Evolutionary conservation across 1,140 invertebrate species (phyloP), one percentile per base, ranked within the genome.

Genomic region (Drosophila lowei): DNA sequence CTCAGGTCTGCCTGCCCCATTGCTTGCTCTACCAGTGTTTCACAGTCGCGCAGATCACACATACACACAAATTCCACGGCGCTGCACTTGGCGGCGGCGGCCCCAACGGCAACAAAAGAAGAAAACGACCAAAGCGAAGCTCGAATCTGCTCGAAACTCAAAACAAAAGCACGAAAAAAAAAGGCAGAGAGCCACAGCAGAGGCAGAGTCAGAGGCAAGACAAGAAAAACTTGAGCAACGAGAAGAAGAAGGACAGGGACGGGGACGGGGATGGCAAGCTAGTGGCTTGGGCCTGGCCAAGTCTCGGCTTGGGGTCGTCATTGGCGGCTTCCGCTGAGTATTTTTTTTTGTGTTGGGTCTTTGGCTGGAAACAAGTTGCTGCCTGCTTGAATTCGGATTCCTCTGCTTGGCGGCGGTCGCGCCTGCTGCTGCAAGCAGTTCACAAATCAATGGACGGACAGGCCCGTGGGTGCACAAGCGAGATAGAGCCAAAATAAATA

Each of bases 241-340:
- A 52, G 42, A 13, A 41, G 47, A 60, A 80, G 48, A 50, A 49
- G 52, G 43, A 41, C 49, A 16, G 30, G 13, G 16, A 55, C 5
- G n/a, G 18, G 28, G 8, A 55, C 11, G 34, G 34, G 34, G 34
- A 38, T 38, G 34, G 34, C 3, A 38, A 13, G 34, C 34, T 38
- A 38, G 34, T 38, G 34, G 11, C 34, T 38, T 38, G 34, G 54
- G 54, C 54, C 60, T 65, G 58, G 56, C 44, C 67, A 70, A 46
- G 65, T 67, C 71, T 65, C 34, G 47, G 49, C 60, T 62, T 78
- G 72, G 60, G 58, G 59, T 80, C 81, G 83, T 72, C 83, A 81
- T 88, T 89, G 79, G 75, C 58, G 66, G 84, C 76, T 89, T 88
- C 79, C 79, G 83, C 71, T 89, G 75, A 57, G 53, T 71, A 60